phyloP scores from a whole-genome alignment of 2,113 vertebrate species.

The Dasypus novemcinctus region DNA sequence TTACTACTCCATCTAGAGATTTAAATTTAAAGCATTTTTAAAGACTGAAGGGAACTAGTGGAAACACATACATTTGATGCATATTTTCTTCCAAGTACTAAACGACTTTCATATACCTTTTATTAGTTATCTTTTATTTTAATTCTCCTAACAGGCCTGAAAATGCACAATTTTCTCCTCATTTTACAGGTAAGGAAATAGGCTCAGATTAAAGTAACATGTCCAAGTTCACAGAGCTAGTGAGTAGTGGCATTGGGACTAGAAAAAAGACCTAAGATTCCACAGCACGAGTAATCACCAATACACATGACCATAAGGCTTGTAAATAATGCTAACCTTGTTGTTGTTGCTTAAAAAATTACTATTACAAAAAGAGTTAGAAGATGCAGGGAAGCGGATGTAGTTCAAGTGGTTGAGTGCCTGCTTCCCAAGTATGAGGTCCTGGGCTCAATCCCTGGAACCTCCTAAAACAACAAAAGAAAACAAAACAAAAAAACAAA shows the following conservation, averaged over 20 bases:
- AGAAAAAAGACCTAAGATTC: background rate
- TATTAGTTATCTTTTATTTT: background rate
- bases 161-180: background rate
- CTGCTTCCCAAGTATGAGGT: too few species aligned
- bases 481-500: too few species aligned
- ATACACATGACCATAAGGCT: background rate
- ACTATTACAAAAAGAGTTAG: background rate
- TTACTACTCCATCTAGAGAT: background rate
- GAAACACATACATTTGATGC: background rate
- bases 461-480: too few species aligned
- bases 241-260: background rate
- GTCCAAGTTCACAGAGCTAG: background rate
- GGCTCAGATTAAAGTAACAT: background rate
- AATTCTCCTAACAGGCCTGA: slow-evolving; percentile 9
- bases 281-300: background rate
- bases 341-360: slow-evolving; percentile 27
- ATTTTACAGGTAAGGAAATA: background rate
- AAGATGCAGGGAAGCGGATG: background rate
- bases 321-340: background rate
- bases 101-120: background rate
- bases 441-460: too few species aligned
- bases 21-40: slow-evolving; percentile 30
- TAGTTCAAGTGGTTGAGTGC: too few species aligned
- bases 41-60: background rate
- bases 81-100: background rate